phyloP scores from a whole-genome alignment of 2,113 vertebrate genomes.

The Hydropotes inermis region DNA sequence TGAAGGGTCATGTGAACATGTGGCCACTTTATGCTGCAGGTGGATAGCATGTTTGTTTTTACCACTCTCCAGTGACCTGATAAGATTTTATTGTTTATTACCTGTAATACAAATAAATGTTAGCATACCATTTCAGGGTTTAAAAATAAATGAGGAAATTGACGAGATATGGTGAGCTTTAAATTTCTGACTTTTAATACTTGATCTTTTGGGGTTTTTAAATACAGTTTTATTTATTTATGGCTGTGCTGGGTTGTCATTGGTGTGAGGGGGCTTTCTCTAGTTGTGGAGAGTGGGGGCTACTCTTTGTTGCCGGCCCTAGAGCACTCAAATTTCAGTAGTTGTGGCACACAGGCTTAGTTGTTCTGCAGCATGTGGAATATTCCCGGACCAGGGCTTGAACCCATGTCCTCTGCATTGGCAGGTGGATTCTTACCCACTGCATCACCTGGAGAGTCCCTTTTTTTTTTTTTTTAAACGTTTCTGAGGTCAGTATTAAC shows the following conservation, averaged over 20 bases:
- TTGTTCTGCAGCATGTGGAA: neutral
- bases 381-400: neutral
- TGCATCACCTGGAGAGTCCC: neutral
- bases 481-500: neutral
- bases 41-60: neutral
- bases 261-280: neutral
- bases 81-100: neutral
- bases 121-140: neutral
- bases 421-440: neutral
- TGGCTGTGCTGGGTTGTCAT: neutral
- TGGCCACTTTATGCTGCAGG: neutral
- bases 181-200: neutral
- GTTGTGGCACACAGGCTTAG: neutral
- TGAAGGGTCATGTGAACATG: neutral
- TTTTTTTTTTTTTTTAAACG: neutral
- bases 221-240: neutral
- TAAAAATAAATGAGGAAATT: neutral
- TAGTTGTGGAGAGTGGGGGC: neutral
- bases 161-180: neutral
- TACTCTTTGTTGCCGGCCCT: neutral
- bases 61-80: neutral
- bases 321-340: neutral
- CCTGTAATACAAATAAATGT: neutral
- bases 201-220: neutral
- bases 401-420: neutral